Conservation (phyloP, 2,888 invertebrate genomes). For the Cephonodes hylas region DNA sequence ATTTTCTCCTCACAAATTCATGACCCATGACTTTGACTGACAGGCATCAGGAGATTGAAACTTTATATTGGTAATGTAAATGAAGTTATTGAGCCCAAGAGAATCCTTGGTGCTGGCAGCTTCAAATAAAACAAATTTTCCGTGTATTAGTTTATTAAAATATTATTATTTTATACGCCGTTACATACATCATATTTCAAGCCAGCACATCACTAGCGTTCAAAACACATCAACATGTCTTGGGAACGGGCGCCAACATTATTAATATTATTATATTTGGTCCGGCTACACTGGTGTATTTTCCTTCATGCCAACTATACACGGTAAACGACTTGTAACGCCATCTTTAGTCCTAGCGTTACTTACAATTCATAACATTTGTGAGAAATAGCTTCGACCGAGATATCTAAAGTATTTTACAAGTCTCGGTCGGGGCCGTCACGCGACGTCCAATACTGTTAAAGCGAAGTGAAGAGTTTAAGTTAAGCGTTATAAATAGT, state of each 20-base stretch:
- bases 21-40: too few species aligned
- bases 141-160: conserved; percentile 8
- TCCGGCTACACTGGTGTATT: neutral
- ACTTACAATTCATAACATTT: neutral
- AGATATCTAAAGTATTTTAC: neutral
- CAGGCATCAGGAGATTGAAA: too few species aligned
- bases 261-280: too few species aligned
- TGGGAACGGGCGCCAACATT: neutral
- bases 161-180: too few species aligned
- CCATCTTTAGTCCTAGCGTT: neutral
- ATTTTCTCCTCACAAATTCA: too few species aligned
- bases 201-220: too few species aligned
- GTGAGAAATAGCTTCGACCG: conserved; percentile 1
- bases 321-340: neutral
- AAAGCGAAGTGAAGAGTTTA: neutral
- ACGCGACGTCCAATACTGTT: neutral
- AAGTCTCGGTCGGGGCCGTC: neutral
- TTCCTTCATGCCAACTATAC: neutral
- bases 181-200: too few species aligned
- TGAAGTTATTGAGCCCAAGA: too few species aligned
- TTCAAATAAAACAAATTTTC: neutral
- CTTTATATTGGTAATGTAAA: too few species aligned
- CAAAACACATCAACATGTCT: neutral
- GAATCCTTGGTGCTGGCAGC: too few species aligned
- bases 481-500: neutral